Conservation (phyloP, 2,113 vertebrate species). For the Atractosteus spatula region DNA sequence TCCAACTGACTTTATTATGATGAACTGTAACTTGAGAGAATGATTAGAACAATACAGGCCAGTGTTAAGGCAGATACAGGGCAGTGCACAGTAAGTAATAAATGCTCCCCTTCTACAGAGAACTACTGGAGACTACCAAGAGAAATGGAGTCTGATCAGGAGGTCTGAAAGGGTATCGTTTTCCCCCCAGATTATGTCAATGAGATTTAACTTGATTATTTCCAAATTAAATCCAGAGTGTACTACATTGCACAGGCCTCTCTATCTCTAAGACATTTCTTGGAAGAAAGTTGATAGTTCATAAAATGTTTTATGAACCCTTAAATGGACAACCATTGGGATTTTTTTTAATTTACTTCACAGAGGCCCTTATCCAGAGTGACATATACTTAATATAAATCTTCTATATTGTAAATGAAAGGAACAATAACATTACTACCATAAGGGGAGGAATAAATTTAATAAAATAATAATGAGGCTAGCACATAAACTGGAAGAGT, state of each 20-base stretch:
- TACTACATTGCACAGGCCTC: slow-evolving; percentile 22
- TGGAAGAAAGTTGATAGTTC: slow-evolving; percentile 13
- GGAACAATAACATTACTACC: too few species aligned
- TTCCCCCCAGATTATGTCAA: slow-evolving; percentile 1
- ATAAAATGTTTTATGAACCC: slow-evolving; percentile 20
- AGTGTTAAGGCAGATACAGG: slow-evolving; percentile 29
- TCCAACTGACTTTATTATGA: slow-evolving; percentile 42
- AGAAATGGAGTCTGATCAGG: slow-evolving; percentile 26
- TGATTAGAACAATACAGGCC: slow-evolving; percentile 36
- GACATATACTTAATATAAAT: slow-evolving; percentile 4
- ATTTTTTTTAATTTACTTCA: slow-evolving; percentile 3
- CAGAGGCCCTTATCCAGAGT: too few species aligned
- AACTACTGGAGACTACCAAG: slow-evolving; percentile 21
- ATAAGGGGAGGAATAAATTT: too few species aligned
- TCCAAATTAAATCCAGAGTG: not conserved
- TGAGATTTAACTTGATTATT: slow-evolving; percentile 11
- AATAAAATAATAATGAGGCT: too few species aligned
- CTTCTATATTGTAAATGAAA: not conserved
- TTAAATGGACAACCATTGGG: slow-evolving; percentile 20
- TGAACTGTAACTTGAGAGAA: slow-evolving; percentile 36
- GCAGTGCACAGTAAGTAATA: slow-evolving; percentile 32
- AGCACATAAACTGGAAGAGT: too few species aligned
- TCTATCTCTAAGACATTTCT: slow-evolving; percentile 17
- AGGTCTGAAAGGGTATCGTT: slow-evolving; percentile 24
- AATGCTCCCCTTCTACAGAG: slow-evolving; percentile 30